These are phyloP conservation scores for Ceratina australensis DNA, from an alignment of 1,140 invertebrate genomes.

Conservation along the genomic window DNA sequence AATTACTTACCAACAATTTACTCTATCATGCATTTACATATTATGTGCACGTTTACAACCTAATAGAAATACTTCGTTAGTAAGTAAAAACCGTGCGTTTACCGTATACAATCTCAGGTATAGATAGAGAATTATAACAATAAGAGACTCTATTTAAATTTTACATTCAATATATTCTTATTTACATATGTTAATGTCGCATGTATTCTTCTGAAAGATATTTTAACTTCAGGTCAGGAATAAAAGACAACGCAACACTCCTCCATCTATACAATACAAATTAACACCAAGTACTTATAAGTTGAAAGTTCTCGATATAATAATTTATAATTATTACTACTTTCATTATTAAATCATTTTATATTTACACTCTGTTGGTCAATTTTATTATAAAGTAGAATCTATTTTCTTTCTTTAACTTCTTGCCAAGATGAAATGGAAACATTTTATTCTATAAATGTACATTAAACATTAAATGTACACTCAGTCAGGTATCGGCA, in stretches of 20 bases:
- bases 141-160: too few species aligned
- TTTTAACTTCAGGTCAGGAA: too few species aligned
- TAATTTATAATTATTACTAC: neutral
- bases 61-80: neutral
- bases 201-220: too few species aligned
- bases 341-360: slow-evolving; percentile 47
- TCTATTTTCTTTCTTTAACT: slow-evolving; percentile 29
- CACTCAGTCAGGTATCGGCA: slow-evolving; percentile 70
- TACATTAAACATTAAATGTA: slow-evolving; percentile 34
- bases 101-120: neutral
- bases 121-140: too few species aligned
- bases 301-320: too few species aligned
- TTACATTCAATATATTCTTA: too few species aligned
- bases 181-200: neutral
- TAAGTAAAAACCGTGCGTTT: neutral
- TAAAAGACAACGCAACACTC: too few species aligned
- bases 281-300: too few species aligned
- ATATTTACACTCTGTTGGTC: slow-evolving; percentile 49
- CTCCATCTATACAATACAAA: too few species aligned
- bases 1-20: neutral
- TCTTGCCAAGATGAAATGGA: slow-evolving; percentile 43
- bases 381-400: slow-evolving; percentile 31
- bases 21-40: neutral
- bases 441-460: slow-evolving; percentile 39
- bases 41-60: neutral